Conservation (phyloP, 2,797 vertebrate genomes). For the Syngnathus acus region DNA sequence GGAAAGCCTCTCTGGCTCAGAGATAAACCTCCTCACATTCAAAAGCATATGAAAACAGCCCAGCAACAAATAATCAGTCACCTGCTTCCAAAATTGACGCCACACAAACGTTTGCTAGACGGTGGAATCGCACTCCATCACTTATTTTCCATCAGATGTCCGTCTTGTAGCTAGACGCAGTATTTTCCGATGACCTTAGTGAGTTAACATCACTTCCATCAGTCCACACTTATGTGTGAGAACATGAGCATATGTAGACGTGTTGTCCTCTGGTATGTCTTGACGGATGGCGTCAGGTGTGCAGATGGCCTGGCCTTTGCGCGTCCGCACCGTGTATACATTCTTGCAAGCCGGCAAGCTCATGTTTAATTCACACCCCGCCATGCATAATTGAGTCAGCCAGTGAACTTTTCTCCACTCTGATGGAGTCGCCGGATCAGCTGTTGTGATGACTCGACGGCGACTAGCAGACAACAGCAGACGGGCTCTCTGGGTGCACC, state of each 20-base stretch:
- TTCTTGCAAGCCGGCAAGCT: conserved; percentile 38
- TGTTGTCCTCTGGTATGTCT: background rate
- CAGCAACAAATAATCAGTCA: background rate
- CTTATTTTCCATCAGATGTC: background rate
- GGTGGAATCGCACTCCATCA: background rate
- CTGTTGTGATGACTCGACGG: conserved; percentile 53
- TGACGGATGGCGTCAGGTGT: conserved; percentile 10
- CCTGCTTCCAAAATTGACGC: background rate
- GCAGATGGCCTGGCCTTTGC: conserved; percentile 28
- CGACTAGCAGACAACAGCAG: conserved; percentile 15
- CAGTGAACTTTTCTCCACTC: conserved; percentile 56
- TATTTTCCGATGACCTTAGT: background rate
- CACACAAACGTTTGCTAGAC: background rate
- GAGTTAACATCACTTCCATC: background rate
- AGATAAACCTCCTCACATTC: too few species aligned
- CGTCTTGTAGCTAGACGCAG: background rate
- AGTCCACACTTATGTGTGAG: background rate
- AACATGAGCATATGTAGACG: background rate
- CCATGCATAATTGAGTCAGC: conserved; percentile 66
- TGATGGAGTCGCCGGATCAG: conserved; percentile 56
- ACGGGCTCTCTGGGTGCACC: conserved; percentile 20
- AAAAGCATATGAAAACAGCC: too few species aligned
- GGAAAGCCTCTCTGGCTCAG: too few species aligned
- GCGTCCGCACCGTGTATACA: conserved; percentile 30
- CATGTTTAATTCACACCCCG: conserved; percentile 66